These are phyloP conservation scores for Enteromius thamalakanensis DNA, from an alignment of 2,797 vertebrate species.

Conservation along the genomic window DNA sequence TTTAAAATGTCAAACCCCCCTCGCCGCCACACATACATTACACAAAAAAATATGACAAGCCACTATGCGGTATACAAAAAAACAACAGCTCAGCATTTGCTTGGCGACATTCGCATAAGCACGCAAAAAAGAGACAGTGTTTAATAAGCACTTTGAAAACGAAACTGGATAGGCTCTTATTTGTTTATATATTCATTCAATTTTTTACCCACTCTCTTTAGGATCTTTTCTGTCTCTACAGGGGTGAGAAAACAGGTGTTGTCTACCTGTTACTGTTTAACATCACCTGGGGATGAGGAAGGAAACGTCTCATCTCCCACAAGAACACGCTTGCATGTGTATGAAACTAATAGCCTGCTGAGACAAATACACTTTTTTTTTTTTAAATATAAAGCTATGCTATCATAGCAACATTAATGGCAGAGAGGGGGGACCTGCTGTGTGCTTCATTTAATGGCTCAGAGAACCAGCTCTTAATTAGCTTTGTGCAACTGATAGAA, in stretches of 20 bases:
- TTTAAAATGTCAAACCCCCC: too few species aligned
- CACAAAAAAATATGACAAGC: constrained; percentile 7
- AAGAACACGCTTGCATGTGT: constrained; percentile 15
- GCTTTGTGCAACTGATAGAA: constrained; percentile 46
- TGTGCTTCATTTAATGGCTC: constrained; percentile 62
- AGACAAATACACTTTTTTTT: constrained; percentile 53
- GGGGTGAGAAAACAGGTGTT: constrained; percentile 45
- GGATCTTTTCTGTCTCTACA: constrained; percentile 23
- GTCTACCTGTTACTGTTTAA: constrained; percentile 38
- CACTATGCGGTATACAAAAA: not conserved
- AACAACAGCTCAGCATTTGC: constrained; percentile 11
- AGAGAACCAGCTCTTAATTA: constrained; percentile 62
- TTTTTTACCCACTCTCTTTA: not conserved
- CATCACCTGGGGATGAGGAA: constrained; percentile 23
- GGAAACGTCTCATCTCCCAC: not conserved
- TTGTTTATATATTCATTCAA: constrained; percentile 1
- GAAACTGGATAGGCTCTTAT: not conserved
- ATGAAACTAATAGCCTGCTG: constrained; percentile 42
- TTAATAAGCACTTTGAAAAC: constrained; percentile 5
- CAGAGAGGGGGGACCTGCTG: constrained; percentile 54
- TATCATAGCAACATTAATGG: constrained; percentile 57
- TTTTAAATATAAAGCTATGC: constrained; percentile 54
- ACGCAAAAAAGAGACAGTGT: not conserved
- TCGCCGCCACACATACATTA: not conserved
- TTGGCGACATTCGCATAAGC: not conserved